These are phyloP conservation scores for Hyles euphorbiae DNA, from an alignment of 1,140 invertebrate genomes.

Conservation along the genomic window DNA sequence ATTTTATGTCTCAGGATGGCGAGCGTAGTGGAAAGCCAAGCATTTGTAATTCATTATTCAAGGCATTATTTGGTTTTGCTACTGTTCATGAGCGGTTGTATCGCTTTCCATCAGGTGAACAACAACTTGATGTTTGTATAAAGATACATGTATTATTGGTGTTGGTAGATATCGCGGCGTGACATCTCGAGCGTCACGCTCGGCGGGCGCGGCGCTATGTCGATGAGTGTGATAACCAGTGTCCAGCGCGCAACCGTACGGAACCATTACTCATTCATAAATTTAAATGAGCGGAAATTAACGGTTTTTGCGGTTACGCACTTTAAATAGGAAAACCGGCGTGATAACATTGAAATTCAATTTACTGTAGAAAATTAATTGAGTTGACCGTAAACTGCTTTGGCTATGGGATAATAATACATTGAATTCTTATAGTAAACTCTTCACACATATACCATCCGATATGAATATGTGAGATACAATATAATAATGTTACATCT, in stretches of 20 bases:
- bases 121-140: no score
- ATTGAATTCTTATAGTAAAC: not conserved
- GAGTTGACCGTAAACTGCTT: not conserved
- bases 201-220: conserved; percentile 19
- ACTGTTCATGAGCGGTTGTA: no score
- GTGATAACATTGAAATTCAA: conserved; percentile 3
- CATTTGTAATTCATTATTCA: no score
- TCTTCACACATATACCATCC: no score
- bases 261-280: conserved; percentile 30
- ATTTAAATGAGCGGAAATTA: conserved; percentile 30
- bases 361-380: not conserved
- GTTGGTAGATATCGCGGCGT: not conserved
- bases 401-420: conserved; percentile 12
- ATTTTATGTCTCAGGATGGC: no score
- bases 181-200: conserved; percentile 55
- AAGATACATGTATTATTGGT: not conserved
- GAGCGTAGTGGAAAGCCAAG: no score
- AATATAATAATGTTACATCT: no score
- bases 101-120: no score
- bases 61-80: no score
- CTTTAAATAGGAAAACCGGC: not conserved
- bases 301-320: conserved; percentile 15
- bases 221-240: conserved; percentile 31
- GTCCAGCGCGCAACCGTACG: conserved; percentile 14
- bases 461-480: no score